These are phyloP conservation scores for Microdon myrmicae DNA, from an alignment of 2,888 invertebrate species.

Conservation along the genomic window DNA sequence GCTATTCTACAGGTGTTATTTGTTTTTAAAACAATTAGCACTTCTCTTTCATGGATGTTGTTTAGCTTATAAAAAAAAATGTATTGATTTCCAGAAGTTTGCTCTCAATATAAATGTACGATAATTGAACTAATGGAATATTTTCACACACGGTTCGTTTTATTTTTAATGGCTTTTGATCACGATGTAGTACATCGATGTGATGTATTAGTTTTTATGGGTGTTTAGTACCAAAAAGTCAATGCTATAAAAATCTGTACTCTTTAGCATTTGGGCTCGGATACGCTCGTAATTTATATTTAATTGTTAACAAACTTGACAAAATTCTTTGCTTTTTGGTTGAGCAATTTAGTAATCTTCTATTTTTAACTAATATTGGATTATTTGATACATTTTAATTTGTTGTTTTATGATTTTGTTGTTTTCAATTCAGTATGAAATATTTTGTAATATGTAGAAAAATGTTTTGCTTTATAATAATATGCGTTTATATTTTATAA, in stretches of 20 bases:
- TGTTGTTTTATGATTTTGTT: too few species aligned
- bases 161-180: slow-evolving; percentile 31
- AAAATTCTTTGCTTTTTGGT: too few species aligned
- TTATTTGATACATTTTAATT: slow-evolving; percentile 13
- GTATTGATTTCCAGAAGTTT: slow-evolving; percentile 16
- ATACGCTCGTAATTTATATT: not conserved
- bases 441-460: too few species aligned
- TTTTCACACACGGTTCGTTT: slow-evolving; percentile 24
- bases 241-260: slow-evolving; percentile 31
- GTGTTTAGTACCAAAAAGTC: slow-evolving; percentile 33
- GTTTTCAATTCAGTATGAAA: too few species aligned
- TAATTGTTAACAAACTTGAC: too few species aligned
- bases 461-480: not conserved
- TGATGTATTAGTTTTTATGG: slow-evolving; percentile 25
- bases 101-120: slow-evolving; percentile 29
- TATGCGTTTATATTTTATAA: not conserved
- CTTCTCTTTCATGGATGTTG: slow-evolving; percentile 35
- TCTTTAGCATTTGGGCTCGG: slow-evolving; percentile 31
- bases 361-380: slow-evolving; percentile 3
- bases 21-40: slow-evolving; percentile 24
- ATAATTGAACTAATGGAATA: slow-evolving; percentile 21
- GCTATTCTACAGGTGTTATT: slow-evolving; percentile 13
- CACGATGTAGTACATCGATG: slow-evolving; percentile 34
- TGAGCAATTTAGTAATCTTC: not conserved
- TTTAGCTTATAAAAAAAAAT: slow-evolving; percentile 26